These are phyloP conservation scores for Sphaerophoria taeniata DNA, from an alignment of 2,888 invertebrate genomes.

Conservation along the genomic window DNA sequence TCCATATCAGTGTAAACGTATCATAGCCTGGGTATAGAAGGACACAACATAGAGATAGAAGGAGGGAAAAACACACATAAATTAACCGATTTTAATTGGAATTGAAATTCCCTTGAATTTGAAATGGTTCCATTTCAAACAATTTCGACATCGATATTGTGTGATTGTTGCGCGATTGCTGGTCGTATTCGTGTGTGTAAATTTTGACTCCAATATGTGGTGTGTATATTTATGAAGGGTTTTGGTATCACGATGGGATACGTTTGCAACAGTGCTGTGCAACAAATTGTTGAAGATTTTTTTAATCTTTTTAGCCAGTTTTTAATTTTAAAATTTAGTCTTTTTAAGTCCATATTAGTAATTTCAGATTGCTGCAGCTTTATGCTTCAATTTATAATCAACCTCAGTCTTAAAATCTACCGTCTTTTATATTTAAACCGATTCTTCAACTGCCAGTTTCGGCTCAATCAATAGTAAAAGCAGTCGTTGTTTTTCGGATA, in stretches of 20 bases:
- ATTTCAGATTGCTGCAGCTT: too few species aligned
- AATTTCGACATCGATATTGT: constrained; percentile 28
- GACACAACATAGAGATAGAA: not conserved
- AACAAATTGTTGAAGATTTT: not conserved
- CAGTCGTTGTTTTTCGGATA: too few species aligned
- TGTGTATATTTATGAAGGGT: too few species aligned
- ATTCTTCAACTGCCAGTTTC: too few species aligned
- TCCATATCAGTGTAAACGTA: constrained; percentile 62
- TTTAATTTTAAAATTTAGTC: too few species aligned
- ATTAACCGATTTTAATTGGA: constrained; percentile 73
- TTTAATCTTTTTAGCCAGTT: too few species aligned
- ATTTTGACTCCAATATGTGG: constrained; percentile 15
- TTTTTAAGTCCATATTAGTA: too few species aligned
- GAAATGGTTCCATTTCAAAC: constrained; percentile 19
- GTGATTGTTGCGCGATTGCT: constrained; percentile 28
- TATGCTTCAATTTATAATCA: too few species aligned
- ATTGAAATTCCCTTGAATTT: constrained; percentile 66
- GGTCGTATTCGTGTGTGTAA: constrained; percentile 29
- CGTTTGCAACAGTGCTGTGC: not conserved
- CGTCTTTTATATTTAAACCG: too few species aligned
- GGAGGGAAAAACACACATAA: constrained; percentile 48
- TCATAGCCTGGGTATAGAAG: constrained; percentile 38
- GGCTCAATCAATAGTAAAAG: too few species aligned
- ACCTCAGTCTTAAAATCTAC: too few species aligned
- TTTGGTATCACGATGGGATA: not conserved